phyloP scores from a whole-genome alignment of 2,888 invertebrate genomes.

The Stegana nigrithorax region DNA sequence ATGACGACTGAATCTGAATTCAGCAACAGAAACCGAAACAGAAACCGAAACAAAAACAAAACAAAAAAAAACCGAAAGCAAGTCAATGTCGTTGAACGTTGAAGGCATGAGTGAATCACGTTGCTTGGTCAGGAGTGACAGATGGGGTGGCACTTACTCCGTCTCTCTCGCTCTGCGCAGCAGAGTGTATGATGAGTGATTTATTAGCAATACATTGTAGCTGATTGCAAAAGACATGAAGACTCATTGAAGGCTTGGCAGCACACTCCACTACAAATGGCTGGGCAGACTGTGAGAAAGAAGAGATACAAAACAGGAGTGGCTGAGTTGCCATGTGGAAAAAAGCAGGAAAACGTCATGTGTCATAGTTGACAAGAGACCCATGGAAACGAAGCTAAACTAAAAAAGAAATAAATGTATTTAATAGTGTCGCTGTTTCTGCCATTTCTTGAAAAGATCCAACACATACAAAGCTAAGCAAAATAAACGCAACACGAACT shows the following conservation, averaged over 20 bases:
- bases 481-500: neutral
- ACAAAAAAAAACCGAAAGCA: too few species aligned
- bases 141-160: too few species aligned
- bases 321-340: slow-evolving; percentile 21
- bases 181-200: slow-evolving; percentile 56
- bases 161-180: neutral
- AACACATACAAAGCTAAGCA: slow-evolving; percentile 2
- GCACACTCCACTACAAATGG: neutral
- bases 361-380: slow-evolving; percentile 53
- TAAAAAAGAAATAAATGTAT: too few species aligned
- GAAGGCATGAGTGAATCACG: too few species aligned
- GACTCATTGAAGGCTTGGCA: slow-evolving; percentile 21
- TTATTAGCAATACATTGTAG: slow-evolving; percentile 60
- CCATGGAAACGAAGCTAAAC: too few species aligned
- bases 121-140: too few species aligned
- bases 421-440: too few species aligned
- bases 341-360: slow-evolving; percentile 33
- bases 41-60: neutral
- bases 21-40: neutral
- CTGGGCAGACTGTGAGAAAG: slow-evolving; percentile 11
- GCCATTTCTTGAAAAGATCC: too few species aligned
- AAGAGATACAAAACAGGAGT: slow-evolving; percentile 28
- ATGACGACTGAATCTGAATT: too few species aligned
- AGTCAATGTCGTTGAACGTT: neutral
- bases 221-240: slow-evolving; percentile 54